These are phyloP conservation scores for Takifugu rubripes DNA, from an alignment of 2,797 vertebrate species.

Conservation along the genomic window DNA sequence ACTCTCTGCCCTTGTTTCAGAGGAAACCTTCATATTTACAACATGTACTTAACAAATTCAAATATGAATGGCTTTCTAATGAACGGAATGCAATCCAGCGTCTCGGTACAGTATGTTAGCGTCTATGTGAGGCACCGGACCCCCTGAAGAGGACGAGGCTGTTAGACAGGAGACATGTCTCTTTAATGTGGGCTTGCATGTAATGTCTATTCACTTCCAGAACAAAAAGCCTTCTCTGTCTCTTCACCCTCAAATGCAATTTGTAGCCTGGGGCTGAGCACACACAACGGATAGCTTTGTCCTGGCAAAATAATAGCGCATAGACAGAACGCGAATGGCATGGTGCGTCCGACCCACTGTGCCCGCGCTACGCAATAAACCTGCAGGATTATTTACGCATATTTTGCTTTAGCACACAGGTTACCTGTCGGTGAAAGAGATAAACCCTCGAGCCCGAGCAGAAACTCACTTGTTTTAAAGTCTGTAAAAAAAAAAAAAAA, in stretches of 20 bases:
- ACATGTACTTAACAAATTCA: no score
- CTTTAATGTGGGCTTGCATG: conserved; percentile 59
- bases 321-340: conserved; percentile 40
- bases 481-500: no score
- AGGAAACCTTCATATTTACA: no score
- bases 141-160: conserved; percentile 52
- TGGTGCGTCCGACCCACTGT: conserved; percentile 36
- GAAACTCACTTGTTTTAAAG: no score
- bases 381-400: not conserved
- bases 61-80: not conserved
- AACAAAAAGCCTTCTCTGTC: conserved; percentile 64
- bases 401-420: conserved; percentile 1
- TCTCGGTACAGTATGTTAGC: not conserved
- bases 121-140: conserved; percentile 20
- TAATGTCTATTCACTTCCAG: conserved; percentile 60
- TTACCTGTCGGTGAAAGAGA: not conserved
- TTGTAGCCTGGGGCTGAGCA: conserved; percentile 52
- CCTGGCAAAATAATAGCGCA: conserved; percentile 44
- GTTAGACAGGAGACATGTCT: conserved; percentile 55
- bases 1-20: no score
- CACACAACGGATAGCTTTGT: conserved; percentile 64
- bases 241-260: conserved; percentile 63
- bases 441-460: no score
- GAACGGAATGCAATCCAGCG: not conserved
- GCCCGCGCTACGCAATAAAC: conserved; percentile 13